Conservation (phyloP, 2,888 invertebrate species). For the Seira musarum region DNA sequence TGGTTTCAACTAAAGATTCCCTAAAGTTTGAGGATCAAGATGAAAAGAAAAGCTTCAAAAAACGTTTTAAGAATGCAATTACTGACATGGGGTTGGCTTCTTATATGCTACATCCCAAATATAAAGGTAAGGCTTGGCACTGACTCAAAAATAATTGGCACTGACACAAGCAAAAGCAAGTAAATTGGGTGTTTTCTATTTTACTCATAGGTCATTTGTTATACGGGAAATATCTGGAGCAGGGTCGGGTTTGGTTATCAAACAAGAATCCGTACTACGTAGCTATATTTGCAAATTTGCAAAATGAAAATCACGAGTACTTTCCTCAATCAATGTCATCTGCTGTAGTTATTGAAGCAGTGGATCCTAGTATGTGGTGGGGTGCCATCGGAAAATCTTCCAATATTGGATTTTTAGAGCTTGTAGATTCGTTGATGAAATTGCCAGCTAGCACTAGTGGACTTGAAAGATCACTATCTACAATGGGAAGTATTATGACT, state of each 20-base stretch:
- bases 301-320: not conserved
- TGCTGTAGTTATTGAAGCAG: not conserved
- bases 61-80: not conserved
- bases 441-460: constrained; percentile 48
- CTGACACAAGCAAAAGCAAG: not conserved
- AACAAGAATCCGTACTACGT: not conserved
- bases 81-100: not conserved
- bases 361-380: constrained; percentile 8
- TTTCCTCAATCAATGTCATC: constrained; percentile 13
- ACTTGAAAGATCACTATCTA: constrained; percentile 55
- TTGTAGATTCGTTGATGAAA: constrained; percentile 25
- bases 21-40: no score
- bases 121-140: constrained; percentile 25
- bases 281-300: not conserved
- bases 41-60: no score
- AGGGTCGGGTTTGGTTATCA: not conserved
- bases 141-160: not conserved
- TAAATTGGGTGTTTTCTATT: not conserved
- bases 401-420: not conserved
- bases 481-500: constrained; percentile 50
- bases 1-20: no score
- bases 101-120: constrained; percentile 34
- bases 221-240: not conserved
- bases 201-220: not conserved
- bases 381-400: not conserved